Evolutionary conservation across 2,113 vertebrate genomes (phyloP).

Genomic region (Empidonax alnorum): DNA sequence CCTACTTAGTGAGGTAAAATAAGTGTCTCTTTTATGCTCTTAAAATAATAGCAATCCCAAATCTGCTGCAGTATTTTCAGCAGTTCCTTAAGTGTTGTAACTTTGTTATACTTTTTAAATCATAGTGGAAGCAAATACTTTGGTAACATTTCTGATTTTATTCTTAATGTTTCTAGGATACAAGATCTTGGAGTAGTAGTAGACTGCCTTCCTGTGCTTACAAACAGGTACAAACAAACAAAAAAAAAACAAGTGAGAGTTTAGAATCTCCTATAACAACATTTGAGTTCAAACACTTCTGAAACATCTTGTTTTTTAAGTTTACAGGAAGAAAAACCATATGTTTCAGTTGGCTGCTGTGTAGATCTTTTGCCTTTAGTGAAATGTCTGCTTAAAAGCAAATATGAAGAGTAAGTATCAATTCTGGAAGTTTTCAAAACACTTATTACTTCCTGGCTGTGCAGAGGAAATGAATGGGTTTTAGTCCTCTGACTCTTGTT

Average conservation of each 20-base stretch:
- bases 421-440: neutral
- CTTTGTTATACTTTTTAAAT: neutral
- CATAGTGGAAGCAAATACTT: neutral
- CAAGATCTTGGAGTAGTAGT: constrained; percentile 90
- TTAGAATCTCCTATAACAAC: neutral
- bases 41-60: neutral
- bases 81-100: neutral
- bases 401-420: constrained; percentile 91
- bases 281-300: constrained; percentile 24
- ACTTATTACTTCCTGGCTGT: neutral
- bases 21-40: neutral
- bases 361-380: constrained; percentile 92
- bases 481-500: neutral
- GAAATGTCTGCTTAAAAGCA: constrained; percentile 84
- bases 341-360: constrained; percentile 88
- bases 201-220: constrained; percentile 92
- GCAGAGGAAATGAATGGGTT: neutral
- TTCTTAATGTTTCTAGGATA: constrained; percentile 77
- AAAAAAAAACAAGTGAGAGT: neutral
- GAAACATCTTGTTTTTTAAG: constrained; percentile 73
- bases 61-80: neutral
- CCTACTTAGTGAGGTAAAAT: constrained; percentile 90
- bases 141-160: constrained; percentile 14
- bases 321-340: constrained; percentile 85
- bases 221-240: constrained; percentile 83